phyloP scores from a whole-genome alignment of 2,797 vertebrate genomes.

The Gallinago nigripennis region DNA sequence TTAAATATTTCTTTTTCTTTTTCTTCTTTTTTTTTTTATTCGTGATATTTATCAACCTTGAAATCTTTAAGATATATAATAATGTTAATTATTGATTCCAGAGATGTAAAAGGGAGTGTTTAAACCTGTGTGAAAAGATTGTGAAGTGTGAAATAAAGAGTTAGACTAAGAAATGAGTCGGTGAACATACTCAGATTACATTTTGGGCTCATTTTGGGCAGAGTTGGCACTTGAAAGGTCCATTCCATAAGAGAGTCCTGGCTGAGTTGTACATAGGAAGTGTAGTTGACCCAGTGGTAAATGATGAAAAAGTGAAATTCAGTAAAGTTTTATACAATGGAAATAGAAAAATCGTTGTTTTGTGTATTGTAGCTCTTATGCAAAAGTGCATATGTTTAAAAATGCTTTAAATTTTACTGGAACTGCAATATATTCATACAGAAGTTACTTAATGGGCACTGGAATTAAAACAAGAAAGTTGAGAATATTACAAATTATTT shows the following conservation, averaged over 20 bases:
- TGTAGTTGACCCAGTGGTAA: not conserved
- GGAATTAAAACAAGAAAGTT: not conserved
- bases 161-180: not conserved
- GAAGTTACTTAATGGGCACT: not conserved
- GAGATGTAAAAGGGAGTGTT: not conserved
- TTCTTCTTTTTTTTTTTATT: not conserved
- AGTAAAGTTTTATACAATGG: not conserved
- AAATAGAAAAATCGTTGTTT: not conserved
- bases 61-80: not conserved
- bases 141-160: slow-evolving; percentile 8
- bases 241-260: not conserved
- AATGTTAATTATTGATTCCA: not conserved
- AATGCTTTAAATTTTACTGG: not conserved
- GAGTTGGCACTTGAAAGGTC: not conserved
- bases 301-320: not conserved
- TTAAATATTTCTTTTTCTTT: not conserved
- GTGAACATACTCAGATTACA: not conserved
- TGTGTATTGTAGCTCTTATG: not conserved
- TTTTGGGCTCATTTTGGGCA: slow-evolving; percentile 35
- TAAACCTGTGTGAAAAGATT: not conserved
- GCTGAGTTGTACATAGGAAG: not conserved
- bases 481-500: not conserved
- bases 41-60: not conserved
- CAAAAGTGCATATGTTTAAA: not conserved
- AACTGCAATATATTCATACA: not conserved